A percentile compares a stretch with the other conserved stretches of the same genome.
Evolutionary conservation across 2,113 vertebrate species (phyloP).

Genomic region (Planiliza haematocheilus): DNA sequence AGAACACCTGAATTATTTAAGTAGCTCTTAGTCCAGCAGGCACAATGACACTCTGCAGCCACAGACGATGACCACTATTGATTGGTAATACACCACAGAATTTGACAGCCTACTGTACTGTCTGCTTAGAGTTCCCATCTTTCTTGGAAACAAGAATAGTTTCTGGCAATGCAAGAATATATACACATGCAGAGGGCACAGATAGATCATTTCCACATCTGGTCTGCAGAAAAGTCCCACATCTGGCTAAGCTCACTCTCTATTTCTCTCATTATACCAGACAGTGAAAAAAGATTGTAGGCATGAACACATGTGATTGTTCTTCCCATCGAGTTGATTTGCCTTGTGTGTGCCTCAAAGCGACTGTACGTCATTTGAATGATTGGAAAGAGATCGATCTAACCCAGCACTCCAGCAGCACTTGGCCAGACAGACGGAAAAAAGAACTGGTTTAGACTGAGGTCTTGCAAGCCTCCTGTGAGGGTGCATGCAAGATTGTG

Average conservation of each 20-base stretch:
- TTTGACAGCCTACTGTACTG: no score
- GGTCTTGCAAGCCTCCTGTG: constrained; percentile 26
- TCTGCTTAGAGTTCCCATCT: constrained; percentile 5
- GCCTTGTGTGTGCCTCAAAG: not conserved
- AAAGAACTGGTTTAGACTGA: constrained; percentile 24
- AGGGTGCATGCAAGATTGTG: not conserved
- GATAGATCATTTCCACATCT: constrained; percentile 49
- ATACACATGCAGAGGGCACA: constrained; percentile 12
- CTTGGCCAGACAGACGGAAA: constrained; percentile 60
- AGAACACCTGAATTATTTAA: not conserved
- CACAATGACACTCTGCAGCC: not conserved
- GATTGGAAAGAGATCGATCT: constrained; percentile 42
- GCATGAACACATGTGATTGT: not conserved
- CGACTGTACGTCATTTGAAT: constrained; percentile 24
- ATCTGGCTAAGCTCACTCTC: constrained; percentile 41
- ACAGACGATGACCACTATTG: not conserved
- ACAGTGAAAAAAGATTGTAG: constrained; percentile 14
- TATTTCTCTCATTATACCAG: constrained; percentile 18
- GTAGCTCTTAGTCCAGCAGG: not conserved
- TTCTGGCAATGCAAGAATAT: not conserved
- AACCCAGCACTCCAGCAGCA: constrained; percentile 37
- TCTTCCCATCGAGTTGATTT: not conserved
- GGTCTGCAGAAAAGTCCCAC: constrained; percentile 44
- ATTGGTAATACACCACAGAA: not conserved
- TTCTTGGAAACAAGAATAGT: not conserved